phyloP scores from a whole-genome alignment of 2,888 invertebrate species.

The Rhamnusium bicolor region DNA sequence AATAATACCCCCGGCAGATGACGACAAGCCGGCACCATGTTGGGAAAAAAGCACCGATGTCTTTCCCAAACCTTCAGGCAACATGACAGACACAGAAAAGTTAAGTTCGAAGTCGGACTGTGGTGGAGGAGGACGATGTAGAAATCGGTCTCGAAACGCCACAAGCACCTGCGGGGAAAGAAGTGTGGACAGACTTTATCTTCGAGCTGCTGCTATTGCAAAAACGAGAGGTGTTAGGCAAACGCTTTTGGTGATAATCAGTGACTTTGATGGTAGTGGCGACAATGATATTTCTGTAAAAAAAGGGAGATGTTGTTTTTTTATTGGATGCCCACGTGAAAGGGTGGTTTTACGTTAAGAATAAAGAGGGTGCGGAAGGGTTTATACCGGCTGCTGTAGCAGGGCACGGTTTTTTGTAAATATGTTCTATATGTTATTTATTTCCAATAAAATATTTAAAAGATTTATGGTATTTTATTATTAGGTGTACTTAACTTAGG shows the following conservation, averaged over 20 bases:
- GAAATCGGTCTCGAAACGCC: conserved; percentile 61
- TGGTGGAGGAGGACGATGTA: conserved; percentile 70
- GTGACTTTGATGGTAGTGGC: conserved; percentile 77
- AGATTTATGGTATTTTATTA: not conserved
- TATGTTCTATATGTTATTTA: conserved; percentile 49
- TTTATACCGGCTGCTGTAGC: conserved; percentile 86
- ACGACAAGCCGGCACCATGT: conserved; percentile 77
- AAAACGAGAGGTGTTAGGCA: conserved; percentile 72
- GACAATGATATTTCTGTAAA: conserved; percentile 77
- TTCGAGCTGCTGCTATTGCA: conserved; percentile 76
- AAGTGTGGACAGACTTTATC: conserved; percentile 81
- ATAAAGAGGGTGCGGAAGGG: conserved; percentile 81
- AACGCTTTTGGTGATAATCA: conserved; percentile 80
- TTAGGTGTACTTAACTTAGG: no score
- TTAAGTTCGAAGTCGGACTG: conserved; percentile 79
- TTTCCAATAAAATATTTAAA: conserved; percentile 40
- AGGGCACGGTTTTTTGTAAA: conserved; percentile 83
- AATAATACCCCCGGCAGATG: conserved; percentile 70
- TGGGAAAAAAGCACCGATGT: conserved; percentile 89
- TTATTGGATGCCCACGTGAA: conserved; percentile 74
- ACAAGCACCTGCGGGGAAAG: conserved; percentile 77
- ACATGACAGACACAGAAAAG: conserved; percentile 87
- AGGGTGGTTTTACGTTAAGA: conserved; percentile 86
- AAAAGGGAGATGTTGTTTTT: conserved; percentile 84
- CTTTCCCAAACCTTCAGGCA: conserved; percentile 86